A percentile compares a stretch with the other conserved stretches of the same genome.
phyloP scores from a whole-genome alignment of 2,797 vertebrate genomes.

The Semaprochilodus insignis region DNA sequence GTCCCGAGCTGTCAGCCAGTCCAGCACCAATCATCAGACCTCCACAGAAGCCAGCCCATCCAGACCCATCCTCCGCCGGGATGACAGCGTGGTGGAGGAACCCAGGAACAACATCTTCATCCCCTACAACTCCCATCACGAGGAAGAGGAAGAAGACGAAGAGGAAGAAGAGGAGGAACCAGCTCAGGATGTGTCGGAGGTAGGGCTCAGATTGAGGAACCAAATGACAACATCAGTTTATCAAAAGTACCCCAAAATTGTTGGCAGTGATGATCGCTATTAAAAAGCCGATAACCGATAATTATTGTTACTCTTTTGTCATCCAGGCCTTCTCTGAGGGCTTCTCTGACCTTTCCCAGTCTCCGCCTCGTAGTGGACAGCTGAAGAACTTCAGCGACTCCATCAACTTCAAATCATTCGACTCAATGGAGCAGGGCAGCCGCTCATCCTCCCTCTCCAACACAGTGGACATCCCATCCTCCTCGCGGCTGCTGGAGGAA shows the following conservation, averaged over 20 bases:
- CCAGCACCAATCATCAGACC: conserved; percentile 60
- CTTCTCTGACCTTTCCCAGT: conserved; percentile 84
- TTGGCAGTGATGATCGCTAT: too few relatives aligned
- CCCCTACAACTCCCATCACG: conserved; percentile 68
- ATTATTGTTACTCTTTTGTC: background rate
- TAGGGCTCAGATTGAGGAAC: background rate
- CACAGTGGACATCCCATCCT: conserved; percentile 70
- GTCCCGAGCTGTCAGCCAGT: conserved; percentile 73
- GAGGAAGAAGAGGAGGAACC: conserved; percentile 67
- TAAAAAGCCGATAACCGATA: background rate
- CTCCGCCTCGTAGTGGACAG: conserved; percentile 67
- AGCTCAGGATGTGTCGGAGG: conserved; percentile 68
- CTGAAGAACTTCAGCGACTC: conserved; percentile 73
- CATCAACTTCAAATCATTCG: conserved; percentile 85
- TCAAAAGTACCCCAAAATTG: too few relatives aligned
- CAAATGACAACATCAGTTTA: too few relatives aligned
- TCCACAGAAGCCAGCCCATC: conserved; percentile 66
- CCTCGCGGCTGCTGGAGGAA: conserved; percentile 57
- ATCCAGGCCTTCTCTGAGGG: conserved; percentile 70
- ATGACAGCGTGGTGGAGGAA: conserved; percentile 69
- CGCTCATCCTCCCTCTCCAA: conserved; percentile 82
- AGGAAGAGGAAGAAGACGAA: conserved; percentile 67
- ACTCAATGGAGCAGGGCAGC: conserved; percentile 83
- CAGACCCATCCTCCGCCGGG: conserved; percentile 65
- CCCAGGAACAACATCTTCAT: conserved; percentile 65